These are phyloP conservation scores for Microcebus lehilahytsara DNA, from an alignment of 2,113 vertebrate genomes.

Conservation along the genomic window DNA sequence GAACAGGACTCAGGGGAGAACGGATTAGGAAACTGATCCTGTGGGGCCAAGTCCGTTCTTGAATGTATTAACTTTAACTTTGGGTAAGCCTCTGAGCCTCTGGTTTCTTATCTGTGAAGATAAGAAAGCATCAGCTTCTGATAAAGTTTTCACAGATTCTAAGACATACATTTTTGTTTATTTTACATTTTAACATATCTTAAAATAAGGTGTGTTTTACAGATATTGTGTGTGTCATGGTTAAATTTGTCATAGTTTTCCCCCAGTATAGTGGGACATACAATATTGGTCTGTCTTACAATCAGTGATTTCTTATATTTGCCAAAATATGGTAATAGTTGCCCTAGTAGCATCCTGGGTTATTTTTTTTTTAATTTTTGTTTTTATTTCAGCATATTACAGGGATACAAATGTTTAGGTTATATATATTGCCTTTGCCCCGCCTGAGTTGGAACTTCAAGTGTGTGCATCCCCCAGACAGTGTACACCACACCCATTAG, in stretches of 20 bases:
- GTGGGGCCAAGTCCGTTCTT: background rate
- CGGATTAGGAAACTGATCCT: background rate
- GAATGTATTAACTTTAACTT: background rate
- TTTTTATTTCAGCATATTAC: no score
- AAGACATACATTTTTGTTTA: background rate
- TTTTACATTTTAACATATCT: slow-evolving; percentile 10
- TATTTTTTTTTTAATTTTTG: background rate
- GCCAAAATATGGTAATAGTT: background rate
- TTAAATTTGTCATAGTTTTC: background rate
- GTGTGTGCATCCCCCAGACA: no score
- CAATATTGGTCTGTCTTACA: background rate
- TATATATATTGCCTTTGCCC: no score
- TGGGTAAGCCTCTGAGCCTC: background rate
- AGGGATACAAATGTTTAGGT: no score
- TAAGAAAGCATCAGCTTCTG: background rate
- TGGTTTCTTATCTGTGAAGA: background rate
- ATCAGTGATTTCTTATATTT: slow-evolving; percentile 1
- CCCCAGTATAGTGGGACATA: background rate
- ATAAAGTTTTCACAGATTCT: background rate
- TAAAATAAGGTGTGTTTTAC: background rate
- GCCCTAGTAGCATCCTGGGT: background rate
- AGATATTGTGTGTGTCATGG: background rate
- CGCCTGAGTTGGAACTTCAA: no score
- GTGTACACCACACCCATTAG: no score
- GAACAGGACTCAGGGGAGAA: rapidly evolving